Conservation (phyloP, 2,888 invertebrate genomes). For the Aspidapion aeneum region DNA sequence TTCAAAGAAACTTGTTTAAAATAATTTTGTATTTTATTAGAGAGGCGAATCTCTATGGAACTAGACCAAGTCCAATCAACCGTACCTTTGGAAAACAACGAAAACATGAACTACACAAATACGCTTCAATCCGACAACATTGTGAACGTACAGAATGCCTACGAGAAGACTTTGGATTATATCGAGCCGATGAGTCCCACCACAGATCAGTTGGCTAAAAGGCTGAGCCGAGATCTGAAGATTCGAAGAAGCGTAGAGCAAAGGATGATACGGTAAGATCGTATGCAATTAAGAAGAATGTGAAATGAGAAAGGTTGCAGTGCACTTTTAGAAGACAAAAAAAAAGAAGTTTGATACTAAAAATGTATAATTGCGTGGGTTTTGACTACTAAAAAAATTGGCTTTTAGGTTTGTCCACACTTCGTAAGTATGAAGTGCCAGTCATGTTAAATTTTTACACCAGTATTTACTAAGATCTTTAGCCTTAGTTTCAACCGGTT, state of each 20-base stretch:
- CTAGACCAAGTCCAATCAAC: constrained; percentile 32
- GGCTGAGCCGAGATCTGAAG: constrained; percentile 69
- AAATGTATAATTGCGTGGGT: no score
- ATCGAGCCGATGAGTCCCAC: constrained; percentile 61
- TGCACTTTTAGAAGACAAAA: no score
- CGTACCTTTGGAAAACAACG: constrained; percentile 26
- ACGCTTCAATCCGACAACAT: constrained; percentile 33
- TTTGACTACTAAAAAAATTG: no score
- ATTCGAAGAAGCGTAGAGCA: constrained; percentile 67
- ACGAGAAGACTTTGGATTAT: constrained; percentile 69
- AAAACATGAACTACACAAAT: constrained; percentile 44
- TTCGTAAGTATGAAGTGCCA: no score
- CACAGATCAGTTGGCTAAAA: constrained; percentile 67
- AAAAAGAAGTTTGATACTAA: no score
- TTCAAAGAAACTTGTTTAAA: not conserved
- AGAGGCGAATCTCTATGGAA: constrained; percentile 40
- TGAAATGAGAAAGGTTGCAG: not conserved
- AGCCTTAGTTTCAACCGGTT: no score
- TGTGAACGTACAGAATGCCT: constrained; percentile 66
- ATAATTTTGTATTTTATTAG: constrained; percentile 11
- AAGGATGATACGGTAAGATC: constrained; percentile 56
- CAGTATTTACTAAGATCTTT: no score
- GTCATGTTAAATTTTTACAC: no score
- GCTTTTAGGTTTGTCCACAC: no score
- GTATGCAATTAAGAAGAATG: no score